phyloP scores from a whole-genome alignment of 2,797 vertebrate genomes.

The Melanotaenia maccullochi region DNA sequence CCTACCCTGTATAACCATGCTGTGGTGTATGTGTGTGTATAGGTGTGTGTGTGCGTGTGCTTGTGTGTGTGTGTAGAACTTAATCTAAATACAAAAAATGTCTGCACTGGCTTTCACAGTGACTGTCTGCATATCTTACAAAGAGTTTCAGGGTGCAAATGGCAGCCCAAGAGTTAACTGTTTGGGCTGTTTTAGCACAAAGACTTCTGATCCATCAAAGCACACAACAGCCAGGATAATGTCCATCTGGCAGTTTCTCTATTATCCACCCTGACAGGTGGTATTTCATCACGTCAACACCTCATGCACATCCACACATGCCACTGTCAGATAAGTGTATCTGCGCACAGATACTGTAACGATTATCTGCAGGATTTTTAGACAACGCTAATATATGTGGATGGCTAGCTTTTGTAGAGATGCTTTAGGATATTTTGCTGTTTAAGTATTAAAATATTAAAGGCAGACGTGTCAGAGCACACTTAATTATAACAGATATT shows the following conservation, averaged over 20 bases:
- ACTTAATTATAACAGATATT: background rate
- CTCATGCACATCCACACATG: constrained; percentile 66
- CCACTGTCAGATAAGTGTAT: constrained; percentile 9
- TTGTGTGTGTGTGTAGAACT: too few species aligned
- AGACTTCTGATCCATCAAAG: constrained; percentile 79
- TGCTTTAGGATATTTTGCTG: background rate
- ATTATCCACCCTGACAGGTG: constrained; percentile 73
- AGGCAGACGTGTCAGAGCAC: background rate
- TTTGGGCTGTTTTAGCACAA: constrained; percentile 74
- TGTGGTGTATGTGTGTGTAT: too few species aligned
- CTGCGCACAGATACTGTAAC: constrained; percentile 12
- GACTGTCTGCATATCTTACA: constrained; percentile 10
- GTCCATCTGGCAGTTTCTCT: constrained; percentile 80
- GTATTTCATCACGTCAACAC: constrained; percentile 80
- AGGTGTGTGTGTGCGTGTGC: too few species aligned
- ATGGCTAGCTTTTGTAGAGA: background rate
- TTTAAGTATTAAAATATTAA: background rate
- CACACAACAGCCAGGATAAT: constrained; percentile 71
- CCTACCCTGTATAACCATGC: too few species aligned
- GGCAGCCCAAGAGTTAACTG: constrained; percentile 71
- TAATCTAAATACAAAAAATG: background rate
- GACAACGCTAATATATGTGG: background rate
- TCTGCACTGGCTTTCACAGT: background rate
- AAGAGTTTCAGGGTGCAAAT: constrained; percentile 25
- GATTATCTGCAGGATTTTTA: background rate